Evolutionary conservation across 2,888 invertebrate species (phyloP).

Genomic region (Zelleria hepariella): DNA sequence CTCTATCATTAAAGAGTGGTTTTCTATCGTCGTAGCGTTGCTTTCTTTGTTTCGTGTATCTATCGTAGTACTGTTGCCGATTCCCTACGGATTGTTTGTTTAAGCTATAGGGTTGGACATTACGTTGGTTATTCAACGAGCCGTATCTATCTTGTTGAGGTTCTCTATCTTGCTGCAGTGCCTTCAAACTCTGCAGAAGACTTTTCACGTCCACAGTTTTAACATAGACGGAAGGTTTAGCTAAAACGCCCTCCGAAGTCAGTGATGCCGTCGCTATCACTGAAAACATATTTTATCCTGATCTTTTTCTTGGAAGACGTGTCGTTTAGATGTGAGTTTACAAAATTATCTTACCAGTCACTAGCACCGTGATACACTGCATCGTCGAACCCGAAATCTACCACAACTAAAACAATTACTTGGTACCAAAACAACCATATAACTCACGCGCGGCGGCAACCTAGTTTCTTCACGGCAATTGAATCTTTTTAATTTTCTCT

Average conservation of each 20-base stretch:
- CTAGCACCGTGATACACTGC: conserved; percentile 24
- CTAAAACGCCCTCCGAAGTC: conserved; percentile 3
- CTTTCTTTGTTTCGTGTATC: background rate
- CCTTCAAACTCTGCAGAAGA: conserved; percentile 14
- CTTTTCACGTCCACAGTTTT: conserved; percentile 10
- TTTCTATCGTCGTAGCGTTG: background rate
- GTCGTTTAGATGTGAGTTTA: too few relatives aligned
- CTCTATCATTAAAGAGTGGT: background rate
- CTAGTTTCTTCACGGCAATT: background rate
- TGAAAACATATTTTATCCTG: background rate
- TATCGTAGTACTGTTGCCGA: background rate
- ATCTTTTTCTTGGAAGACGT: too few relatives aligned
- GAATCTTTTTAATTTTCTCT: background rate
- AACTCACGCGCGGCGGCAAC: background rate
- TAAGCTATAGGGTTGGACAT: background rate
- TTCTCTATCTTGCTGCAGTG: conserved; percentile 9
- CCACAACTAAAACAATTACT: background rate
- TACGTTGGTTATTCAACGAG: background rate
- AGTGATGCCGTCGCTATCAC: conserved; percentile 11
- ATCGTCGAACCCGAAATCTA: conserved; percentile 21
- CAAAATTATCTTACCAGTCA: conserved; percentile 23
- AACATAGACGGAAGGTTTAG: background rate
- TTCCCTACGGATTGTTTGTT: background rate
- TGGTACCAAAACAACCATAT: background rate
- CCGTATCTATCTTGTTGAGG: conserved; percentile 6